Conservation (phyloP, 2,888 invertebrate species). For the Synergus itoensis region DNA sequence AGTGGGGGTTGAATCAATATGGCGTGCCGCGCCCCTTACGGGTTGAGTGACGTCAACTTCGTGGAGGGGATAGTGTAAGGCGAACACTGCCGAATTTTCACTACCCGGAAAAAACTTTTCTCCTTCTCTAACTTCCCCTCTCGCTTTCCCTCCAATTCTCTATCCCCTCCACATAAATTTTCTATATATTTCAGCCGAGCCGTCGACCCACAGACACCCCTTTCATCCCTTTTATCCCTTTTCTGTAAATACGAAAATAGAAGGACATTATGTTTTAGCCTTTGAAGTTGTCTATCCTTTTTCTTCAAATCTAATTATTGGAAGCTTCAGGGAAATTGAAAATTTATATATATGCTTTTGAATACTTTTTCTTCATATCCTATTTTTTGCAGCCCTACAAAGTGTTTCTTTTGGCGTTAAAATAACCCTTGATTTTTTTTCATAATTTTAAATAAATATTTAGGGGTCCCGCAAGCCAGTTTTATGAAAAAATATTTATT, state of each 20-base stretch:
- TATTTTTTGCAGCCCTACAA: no score
- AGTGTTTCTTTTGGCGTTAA: no score
- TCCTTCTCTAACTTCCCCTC: not conserved
- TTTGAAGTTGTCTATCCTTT: not conserved
- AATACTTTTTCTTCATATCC: no score
- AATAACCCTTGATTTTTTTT: no score
- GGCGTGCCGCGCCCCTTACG: conserved; percentile 70
- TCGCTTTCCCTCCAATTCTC: not conserved
- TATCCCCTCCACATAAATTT: not conserved
- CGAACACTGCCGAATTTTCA: conserved; percentile 45
- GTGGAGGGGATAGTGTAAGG: conserved; percentile 49
- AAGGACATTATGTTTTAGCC: not conserved
- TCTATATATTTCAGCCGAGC: conserved; percentile 5
- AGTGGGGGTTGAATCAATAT: conserved; percentile 69
- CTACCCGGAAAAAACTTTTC: conserved; percentile 42
- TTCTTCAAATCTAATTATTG: not conserved
- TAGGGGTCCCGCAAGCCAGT: no score
- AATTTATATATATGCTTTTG: no score
- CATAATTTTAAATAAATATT: no score
- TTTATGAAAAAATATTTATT: no score
- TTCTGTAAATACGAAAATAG: not conserved
- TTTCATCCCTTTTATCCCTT: conserved; percentile 11
- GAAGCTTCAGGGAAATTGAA: no score
- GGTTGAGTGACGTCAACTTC: conserved; percentile 65
- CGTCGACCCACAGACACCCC: conserved; percentile 15